Base-by-base conservation (phyloP, 1,140 invertebrate species). In the Parapsyche elsis region DNA sequence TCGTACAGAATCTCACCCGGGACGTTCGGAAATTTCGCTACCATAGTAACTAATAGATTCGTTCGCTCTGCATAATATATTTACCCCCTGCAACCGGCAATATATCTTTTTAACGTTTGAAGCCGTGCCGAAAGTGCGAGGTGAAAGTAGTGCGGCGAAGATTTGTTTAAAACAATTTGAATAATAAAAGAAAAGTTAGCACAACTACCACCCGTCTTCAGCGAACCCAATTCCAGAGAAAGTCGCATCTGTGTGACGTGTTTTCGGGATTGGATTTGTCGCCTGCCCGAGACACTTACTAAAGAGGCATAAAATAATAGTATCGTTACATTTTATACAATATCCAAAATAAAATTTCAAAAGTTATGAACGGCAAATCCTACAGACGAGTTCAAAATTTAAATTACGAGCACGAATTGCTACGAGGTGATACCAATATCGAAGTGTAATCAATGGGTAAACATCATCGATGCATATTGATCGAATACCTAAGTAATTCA, bases 161-260 rank as follows among this genome's bases (percentile, higher is more conserved):
- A 75, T 75, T 75, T 75, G 73, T 75, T 75, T 75, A 75, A 75
- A 75, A 75, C 73, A 75, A 75, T 75, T 57, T 75, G 73, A 75
- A 75, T 57, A 75, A 75, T 75, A 75, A 75, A 57, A 57, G 73
- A 74, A 24, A 75, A 57, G n/a, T 75, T 46, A 24, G 10, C 5
- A 5, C 1, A 21, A 38, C 7, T 38, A 38, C 2, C 1, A 7
- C 7, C 30, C 2, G 1, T 7, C 30, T 38, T 38, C 30, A 1
- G 30, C n/a, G 30, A 4, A 38, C 30, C 30, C 30, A 38, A 38
- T 38, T 38, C 30, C 30, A 7, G 30, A 4, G 30, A 38, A 38
- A 38, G 12, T 53, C 49, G 10, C 49, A 53, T 14, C 10, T 53
- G 16, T 14, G 49, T 53, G 10, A 14, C 49, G 49, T 10, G 2